These are phyloP conservation scores for Panorpa germanica DNA, from an alignment of 2,888 invertebrate species.

Conservation along the genomic window DNA sequence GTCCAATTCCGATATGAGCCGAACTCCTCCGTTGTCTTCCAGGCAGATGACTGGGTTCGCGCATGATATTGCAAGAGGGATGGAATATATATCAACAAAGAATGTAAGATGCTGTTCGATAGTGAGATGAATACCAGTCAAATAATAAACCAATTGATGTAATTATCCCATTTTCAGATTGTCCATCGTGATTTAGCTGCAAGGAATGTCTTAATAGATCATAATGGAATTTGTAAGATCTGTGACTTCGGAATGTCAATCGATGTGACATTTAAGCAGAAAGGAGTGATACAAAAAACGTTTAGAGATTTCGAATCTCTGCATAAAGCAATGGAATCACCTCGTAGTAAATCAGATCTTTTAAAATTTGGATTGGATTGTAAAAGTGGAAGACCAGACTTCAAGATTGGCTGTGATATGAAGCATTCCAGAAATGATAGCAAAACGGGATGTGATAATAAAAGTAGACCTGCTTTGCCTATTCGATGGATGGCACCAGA, in stretches of 20 bases:
- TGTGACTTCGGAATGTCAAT: conserved; percentile 79
- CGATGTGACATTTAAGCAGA: conserved; percentile 31
- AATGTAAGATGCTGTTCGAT: conserved; percentile 32
- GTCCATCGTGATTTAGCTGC: conserved; percentile 73
- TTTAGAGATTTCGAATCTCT: no score
- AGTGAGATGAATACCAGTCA: not conserved
- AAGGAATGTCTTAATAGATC: conserved; percentile 63
- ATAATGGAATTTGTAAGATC: conserved; percentile 73
- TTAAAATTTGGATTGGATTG: no score
- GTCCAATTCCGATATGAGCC: not conserved
- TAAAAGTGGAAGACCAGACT: conserved; percentile 14
- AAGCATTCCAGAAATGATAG: conserved; percentile 16
- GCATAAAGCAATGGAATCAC: no score
- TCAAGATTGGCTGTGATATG: conserved; percentile 12
- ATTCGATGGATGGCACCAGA: conserved; percentile 81
- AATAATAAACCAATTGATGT: not conserved
- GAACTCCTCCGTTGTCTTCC: conserved; percentile 19
- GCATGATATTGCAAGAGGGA: conserved; percentile 65
- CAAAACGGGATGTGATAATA: conserved; percentile 16
- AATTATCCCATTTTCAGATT: conserved; percentile 33
- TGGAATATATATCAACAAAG: conserved; percentile 67
- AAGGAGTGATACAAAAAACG: no score
- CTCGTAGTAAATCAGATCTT: no score
- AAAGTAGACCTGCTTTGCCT: conserved; percentile 36
- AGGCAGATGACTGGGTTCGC: conserved; percentile 63